A percentile compares a stretch with the other conserved stretches of the same genome.
phyloP scores from a whole-genome alignment of 2,113 vertebrate genomes.

The Rattus rattus region DNA sequence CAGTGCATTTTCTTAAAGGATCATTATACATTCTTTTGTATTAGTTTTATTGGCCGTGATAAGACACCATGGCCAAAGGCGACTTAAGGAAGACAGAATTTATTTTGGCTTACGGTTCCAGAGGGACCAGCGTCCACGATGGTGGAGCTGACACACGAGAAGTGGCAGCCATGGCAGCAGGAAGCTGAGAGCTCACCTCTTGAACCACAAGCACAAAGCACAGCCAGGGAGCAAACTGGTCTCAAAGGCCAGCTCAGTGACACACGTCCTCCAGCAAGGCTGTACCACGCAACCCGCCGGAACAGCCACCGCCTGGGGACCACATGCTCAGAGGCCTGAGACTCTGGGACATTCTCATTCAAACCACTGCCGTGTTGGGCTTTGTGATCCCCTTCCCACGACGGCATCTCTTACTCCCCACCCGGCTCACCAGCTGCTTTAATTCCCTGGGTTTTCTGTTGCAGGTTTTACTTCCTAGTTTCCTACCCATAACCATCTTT shows the following conservation, averaged over 20 bases:
- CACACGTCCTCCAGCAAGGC: not conserved
- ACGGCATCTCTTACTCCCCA: not conserved
- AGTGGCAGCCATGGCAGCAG: not conserved
- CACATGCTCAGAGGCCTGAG: not conserved
- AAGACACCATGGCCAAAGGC: not conserved
- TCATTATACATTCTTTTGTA: not conserved
- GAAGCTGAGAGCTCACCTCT: not conserved
- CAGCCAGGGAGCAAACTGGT: not conserved
- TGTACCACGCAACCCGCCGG: not conserved
- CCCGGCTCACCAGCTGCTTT: not conserved
- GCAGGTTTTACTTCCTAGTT: not conserved
- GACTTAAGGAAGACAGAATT: not conserved
- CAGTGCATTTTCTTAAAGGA: not conserved
- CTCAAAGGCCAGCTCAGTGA: not conserved
- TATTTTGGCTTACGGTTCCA: not conserved
- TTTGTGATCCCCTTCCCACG: not conserved
- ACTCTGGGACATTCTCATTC: not conserved
- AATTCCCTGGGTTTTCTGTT: not conserved
- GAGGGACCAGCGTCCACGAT: not conserved
- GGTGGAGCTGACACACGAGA: not conserved
- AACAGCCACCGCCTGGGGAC: not conserved
- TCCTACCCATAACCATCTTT: not conserved
- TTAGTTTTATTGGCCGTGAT: not conserved
- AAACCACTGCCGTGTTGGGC: not conserved
- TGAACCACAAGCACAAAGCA: not conserved